Evolutionary conservation across 2,113 vertebrate genomes (phyloP).

Genomic region (Laticauda laticaudata): DNA sequence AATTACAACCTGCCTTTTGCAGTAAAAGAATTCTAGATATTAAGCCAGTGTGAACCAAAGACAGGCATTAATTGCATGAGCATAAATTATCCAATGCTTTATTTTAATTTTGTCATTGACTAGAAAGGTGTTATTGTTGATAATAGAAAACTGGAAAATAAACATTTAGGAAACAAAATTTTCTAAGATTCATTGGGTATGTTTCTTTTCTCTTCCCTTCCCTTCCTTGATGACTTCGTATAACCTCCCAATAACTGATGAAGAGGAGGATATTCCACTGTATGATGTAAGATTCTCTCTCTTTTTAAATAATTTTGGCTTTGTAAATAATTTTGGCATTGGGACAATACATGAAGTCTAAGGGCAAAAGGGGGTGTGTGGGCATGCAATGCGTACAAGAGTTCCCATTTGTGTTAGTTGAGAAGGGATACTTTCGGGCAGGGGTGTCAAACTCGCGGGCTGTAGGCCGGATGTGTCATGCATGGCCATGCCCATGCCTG

Average conservation of each 20-base stretch:
- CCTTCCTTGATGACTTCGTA: not conserved
- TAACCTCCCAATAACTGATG: constrained; percentile 46
- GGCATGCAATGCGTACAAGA: not conserved
- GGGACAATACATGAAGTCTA: not conserved
- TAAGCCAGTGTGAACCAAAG: not conserved
- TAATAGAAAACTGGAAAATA: constrained; percentile 9
- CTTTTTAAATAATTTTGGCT: not conserved
- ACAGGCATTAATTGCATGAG: not conserved
- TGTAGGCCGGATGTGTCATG: no score
- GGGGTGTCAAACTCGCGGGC: no score
- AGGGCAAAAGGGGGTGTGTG: no score
- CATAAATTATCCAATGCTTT: not conserved
- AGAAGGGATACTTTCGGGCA: not conserved
- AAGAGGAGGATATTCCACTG: constrained; percentile 43
- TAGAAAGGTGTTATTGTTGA: not conserved
- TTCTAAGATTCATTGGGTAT: not conserved
- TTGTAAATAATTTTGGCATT: not conserved
- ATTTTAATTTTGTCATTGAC: not conserved
- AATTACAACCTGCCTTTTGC: not conserved
- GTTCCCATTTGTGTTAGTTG: not conserved
- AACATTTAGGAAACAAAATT: not conserved
- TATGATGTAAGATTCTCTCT: constrained; percentile 52
- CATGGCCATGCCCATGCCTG: no score
- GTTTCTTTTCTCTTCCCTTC: not conserved
- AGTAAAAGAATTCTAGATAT: not conserved